A percentile compares a stretch with the other conserved stretches of the same genome.
Evolutionary conservation across 2,113 vertebrate genomes (phyloP).

Genomic region (Motacilla alba): DNA sequence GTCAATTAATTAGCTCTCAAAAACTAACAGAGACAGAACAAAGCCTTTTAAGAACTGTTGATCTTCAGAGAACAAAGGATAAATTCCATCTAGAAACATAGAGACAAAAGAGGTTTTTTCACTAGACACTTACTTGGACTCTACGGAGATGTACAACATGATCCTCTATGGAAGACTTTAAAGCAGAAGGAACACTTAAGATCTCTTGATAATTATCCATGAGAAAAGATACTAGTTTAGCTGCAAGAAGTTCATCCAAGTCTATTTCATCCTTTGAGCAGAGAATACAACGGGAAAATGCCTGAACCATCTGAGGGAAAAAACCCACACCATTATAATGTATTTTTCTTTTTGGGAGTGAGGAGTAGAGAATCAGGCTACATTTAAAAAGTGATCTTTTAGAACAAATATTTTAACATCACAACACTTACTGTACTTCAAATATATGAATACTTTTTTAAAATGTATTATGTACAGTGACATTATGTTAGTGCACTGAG

Average conservation of each 20-base stretch:
- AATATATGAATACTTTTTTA: neutral
- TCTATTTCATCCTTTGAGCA: constrained; percentile 85
- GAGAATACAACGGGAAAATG: constrained; percentile 84
- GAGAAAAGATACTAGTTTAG: constrained; percentile 83
- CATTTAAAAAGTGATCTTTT: neutral
- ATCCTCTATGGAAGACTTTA: constrained; percentile 81
- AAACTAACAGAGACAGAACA: neutral
- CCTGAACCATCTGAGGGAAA: constrained; percentile 78
- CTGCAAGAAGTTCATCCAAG: constrained; percentile 84
- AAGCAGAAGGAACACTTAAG: constrained; percentile 71
- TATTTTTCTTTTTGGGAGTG: neutral
- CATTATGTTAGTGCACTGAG: neutral
- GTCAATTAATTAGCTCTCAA: neutral
- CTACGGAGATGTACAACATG: constrained; percentile 76
- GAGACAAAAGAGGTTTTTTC: neutral
- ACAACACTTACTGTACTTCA: neutral
- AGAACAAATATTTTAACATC: neutral
- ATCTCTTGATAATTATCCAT: constrained; percentile 84
- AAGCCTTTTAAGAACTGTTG: neutral
- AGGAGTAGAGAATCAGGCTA: neutral
- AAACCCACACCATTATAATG: neutral
- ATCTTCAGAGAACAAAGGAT: neutral
- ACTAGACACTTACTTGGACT: constrained; percentile 73
- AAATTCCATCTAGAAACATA: neutral
- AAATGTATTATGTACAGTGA: neutral